Base-by-base conservation (phyloP, 2,797 vertebrate genomes). In the Diplodus puntazzo region DNA sequence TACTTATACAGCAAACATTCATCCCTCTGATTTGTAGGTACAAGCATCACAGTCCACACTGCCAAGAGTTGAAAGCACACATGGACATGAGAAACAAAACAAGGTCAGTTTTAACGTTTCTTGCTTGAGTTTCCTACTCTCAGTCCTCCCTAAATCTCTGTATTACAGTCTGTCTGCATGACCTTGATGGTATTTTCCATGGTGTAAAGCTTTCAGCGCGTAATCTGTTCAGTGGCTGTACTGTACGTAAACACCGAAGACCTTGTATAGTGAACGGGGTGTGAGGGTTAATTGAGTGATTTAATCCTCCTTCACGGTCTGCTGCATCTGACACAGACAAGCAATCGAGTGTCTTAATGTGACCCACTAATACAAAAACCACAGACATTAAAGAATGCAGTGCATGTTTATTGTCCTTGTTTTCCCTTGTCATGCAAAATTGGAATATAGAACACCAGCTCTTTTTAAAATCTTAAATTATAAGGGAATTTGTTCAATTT, bases 231-330 rank as follows among this genome's bases (percentile, higher is more conserved):
- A 83, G 73, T 71, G 55, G 64, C 80, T 79, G 52, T 75, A 27
- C 57, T 65, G 39, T 78, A 23, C 86, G 67, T 16, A 39, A 87
- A 87, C 81, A 81, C 13, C 66, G 39, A 43, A 54, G 86, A 81
- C 45, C 52, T 64, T 64, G 80, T 75, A 77, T 78, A 81, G 62
- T 82, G 42, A 52, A 25, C 0, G 1, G 82, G 21, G 58, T 78
- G 81, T 84, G 43, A 52, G 69, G 90, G 77, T 90, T 88, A 92
- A 88, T 89, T 82, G 82, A 79, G 80, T 55, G 80, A 83, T 79
- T 83, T 88, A 93, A 93, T 93, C 93, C 87, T 91, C 86, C 78
- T 92, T 93, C 85, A 92, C 63, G 82, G 87, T 91, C 92, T 88
- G 83, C 70, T 91, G 91, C 88, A 69, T 88, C 75, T 3, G 50